Conservation (phyloP, 2,113 vertebrate genomes). For the Dermatemys mawii region DNA sequence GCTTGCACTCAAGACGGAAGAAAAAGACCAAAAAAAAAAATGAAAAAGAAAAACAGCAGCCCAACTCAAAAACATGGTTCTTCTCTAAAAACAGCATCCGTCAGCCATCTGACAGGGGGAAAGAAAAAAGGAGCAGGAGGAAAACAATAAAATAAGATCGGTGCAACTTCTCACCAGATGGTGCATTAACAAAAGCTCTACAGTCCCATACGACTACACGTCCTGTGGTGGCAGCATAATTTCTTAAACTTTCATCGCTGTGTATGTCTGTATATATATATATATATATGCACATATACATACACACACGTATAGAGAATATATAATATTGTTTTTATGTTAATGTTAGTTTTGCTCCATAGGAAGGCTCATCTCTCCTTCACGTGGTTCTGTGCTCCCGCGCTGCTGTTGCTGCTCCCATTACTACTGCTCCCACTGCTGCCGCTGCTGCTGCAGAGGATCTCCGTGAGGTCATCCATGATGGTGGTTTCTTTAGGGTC, state of each 20-base stretch:
- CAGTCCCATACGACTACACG: constrained; percentile 45
- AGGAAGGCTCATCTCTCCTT: constrained; percentile 94
- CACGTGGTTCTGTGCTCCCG: constrained; percentile 93
- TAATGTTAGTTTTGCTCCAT: constrained; percentile 64
- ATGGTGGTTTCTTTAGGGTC: constrained; percentile 98
- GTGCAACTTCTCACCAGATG: constrained; percentile 77
- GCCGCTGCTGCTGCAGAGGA: constrained; percentile 86
- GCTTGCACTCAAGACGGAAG: constrained; percentile 50
- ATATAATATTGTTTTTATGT: constrained; percentile 46
- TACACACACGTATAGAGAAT: constrained; percentile 41
- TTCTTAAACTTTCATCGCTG: constrained; percentile 58
- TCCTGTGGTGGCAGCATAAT: constrained; percentile 68
- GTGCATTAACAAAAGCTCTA: constrained; percentile 66
- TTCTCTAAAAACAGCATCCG: constrained; percentile 69
- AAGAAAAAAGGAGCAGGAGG: constrained; percentile 53
- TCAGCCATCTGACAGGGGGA: constrained; percentile 65
- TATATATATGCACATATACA: constrained; percentile 40
- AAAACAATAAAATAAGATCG: constrained; percentile 79
- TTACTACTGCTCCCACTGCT: constrained; percentile 63
- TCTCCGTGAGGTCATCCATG: constrained; percentile 98
- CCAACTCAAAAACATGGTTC: constrained; percentile 64
- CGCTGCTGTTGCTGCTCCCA: constrained; percentile 58
- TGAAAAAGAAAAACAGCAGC: constrained; percentile 21
- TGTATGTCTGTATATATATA: constrained; percentile 8
- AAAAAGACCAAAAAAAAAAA: constrained; percentile 56